Conservation (phyloP, 1,140 invertebrate genomes). For the Lepidurus couesii region DNA sequence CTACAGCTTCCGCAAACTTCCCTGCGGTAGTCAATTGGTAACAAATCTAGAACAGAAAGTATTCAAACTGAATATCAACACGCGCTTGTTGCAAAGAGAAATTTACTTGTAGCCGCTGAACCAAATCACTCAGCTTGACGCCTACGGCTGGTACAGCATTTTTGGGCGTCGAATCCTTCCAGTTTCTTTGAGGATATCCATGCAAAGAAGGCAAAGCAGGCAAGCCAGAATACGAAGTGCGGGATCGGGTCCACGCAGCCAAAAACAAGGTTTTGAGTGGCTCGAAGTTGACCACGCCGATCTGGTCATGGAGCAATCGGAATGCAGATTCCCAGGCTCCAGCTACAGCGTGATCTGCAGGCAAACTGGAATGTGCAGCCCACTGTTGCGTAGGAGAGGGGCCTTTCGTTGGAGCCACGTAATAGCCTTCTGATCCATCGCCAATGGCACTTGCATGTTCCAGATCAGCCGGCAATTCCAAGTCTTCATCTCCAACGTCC, state of each 20-base stretch:
- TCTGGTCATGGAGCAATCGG: conserved; percentile 70
- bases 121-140: conserved; percentile 68
- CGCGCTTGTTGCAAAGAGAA: neutral
- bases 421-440: conserved; percentile 59
- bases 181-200: conserved; percentile 80
- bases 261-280: conserved; percentile 78
- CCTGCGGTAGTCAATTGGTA: conserved; percentile 96
- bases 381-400: conserved; percentile 61
- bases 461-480: conserved; percentile 84
- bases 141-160: conserved; percentile 63
- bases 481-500: conserved; percentile 90
- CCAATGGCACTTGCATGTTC: conserved; percentile 51
- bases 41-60: conserved; percentile 53
- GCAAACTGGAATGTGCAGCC: conserved; percentile 76
- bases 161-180: conserved; percentile 64
- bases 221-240: conserved; percentile 69
- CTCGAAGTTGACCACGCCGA: conserved; percentile 86
- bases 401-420: conserved; percentile 72
- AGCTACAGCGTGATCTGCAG: conserved; percentile 87
- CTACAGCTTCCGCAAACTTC: conserved; percentile 90
- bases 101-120: conserved; percentile 64
- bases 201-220: conserved; percentile 70
- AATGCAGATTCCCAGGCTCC: conserved; percentile 93
- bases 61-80: neutral
- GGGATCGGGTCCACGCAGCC: conserved; percentile 64